Evolutionary conservation across 2,797 vertebrate species (phyloP), one percentile per base, ranked within the genome.

Genomic region (Gambusia yucatana): DNA sequence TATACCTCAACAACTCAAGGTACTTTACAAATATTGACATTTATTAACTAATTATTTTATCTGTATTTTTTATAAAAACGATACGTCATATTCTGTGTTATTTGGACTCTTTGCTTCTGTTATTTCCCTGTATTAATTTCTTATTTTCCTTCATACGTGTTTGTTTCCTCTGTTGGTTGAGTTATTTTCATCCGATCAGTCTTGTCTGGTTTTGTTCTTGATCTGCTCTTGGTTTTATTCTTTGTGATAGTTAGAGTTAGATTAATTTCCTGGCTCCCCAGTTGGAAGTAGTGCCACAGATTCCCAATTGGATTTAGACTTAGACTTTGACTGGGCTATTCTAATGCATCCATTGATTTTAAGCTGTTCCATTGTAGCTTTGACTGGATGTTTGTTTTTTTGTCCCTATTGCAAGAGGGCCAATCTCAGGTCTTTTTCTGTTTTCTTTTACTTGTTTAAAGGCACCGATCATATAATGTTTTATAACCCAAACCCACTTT

Each of bases 1-100:
- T 11, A 55, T 11, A 55, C 52, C 3, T 55, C 25, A 55, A 9
- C 20, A 52, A 55, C 9, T 55, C 52, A n/a, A 55, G 9, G 6
- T n/a, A n/a, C 10, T n/a, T 1, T n/a, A n/a, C 25, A n/a, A 55
- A 55, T n/a, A 55, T 55, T 28, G 1, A 55, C 76, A 82, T 84
- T 77, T 78, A 74, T 78, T 80, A 76, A 20, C 28, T 61, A 73
- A 78, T 61, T 57, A 67, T 67, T 63, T 22, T 30, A 10, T 16
- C 43, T 59, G n/a, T 4, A 30, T n/a, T 30, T 59, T 59, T 30
- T 59, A 30, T 30, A 5, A 30, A 59, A 28, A 16, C 13, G 4
- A 59, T 16, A 14, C 4, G 25, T 25, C 7, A 22, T 1, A 25
- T 3, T 7, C 7, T 25, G 22, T 9, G 20, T 25, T 25, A 25